phyloP scores from a whole-genome alignment of 1,140 invertebrate genomes.

The Aphelenchoides avenae region DNA sequence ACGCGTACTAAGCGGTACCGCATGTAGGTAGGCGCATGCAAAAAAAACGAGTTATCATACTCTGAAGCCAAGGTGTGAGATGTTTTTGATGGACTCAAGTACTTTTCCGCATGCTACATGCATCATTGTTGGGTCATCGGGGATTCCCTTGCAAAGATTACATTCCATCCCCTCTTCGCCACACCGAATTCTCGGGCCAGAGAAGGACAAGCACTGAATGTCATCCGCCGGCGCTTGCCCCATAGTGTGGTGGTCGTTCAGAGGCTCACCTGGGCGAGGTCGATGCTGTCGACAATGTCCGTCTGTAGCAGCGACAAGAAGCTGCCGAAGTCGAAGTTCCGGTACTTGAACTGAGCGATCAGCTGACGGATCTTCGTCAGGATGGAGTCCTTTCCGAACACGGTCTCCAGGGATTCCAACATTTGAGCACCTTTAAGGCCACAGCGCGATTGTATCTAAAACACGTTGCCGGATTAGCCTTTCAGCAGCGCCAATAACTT shows the following conservation, averaged over 20 bases:
- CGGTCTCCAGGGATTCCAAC: conserved; percentile 29
- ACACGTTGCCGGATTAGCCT: no score
- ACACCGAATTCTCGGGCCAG: neutral
- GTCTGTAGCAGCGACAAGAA: conserved; percentile 32
- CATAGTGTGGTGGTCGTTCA: no score
- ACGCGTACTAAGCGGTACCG: no score
- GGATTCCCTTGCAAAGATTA: conserved; percentile 1
- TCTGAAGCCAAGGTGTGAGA: no score
- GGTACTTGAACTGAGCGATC: conserved; percentile 19
- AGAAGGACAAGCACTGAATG: no score
- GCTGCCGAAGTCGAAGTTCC: conserved; percentile 20
- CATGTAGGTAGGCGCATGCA: no score
- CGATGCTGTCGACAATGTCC: conserved; percentile 32
- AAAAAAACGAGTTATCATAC: no score
- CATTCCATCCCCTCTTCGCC: neutral
- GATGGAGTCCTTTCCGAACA: conserved; percentile 31
- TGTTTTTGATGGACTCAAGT: no score
- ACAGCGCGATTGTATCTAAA: conserved; percentile 34
- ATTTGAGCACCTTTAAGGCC: conserved; percentile 38
- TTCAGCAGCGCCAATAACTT: neutral
- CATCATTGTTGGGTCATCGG: neutral
- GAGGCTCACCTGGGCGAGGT: conserved; percentile 41
- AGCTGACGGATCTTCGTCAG: conserved; percentile 20
- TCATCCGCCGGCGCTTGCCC: no score
- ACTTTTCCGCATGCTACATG: neutral